Conservation (phyloP, 2,797 vertebrate genomes). For the Poeciliopsis paucimaculata region DNA sequence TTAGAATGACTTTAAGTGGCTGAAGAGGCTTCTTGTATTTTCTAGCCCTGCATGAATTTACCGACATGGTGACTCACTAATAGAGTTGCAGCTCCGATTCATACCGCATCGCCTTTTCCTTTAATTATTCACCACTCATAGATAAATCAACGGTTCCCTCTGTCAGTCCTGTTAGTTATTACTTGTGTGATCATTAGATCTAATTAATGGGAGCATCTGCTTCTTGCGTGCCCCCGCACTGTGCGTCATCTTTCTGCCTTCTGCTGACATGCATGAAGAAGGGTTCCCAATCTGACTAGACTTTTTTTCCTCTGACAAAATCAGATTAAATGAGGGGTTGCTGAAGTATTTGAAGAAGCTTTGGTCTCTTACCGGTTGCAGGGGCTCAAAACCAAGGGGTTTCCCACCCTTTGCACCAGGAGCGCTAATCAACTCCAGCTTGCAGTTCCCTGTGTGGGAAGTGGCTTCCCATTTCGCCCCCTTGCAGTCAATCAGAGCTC, state of each 20-base stretch:
- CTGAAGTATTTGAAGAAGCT: slow-evolving; percentile 5
- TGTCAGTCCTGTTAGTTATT: slow-evolving; percentile 54
- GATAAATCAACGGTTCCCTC: slow-evolving; percentile 54
- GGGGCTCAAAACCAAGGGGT: slow-evolving; percentile 40
- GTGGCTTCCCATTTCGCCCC: slow-evolving; percentile 25
- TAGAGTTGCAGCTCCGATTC: slow-evolving; percentile 35
- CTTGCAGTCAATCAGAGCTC: slow-evolving; percentile 56
- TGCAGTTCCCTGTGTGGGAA: slow-evolving; percentile 64
- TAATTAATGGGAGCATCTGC: slow-evolving; percentile 74
- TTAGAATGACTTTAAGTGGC: slow-evolving; percentile 6
- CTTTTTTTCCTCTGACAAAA: not conserved
- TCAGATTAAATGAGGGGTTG: slow-evolving; percentile 34
- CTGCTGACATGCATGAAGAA: not conserved
- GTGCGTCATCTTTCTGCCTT: slow-evolving; percentile 23
- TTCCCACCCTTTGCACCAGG: slow-evolving; percentile 56
- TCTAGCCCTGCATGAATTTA: slow-evolving; percentile 39
- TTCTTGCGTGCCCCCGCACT: slow-evolving; percentile 33
- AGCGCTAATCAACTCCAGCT: slow-evolving; percentile 73
- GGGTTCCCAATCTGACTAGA: slow-evolving; percentile 1
- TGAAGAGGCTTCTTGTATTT: slow-evolving; percentile 24
- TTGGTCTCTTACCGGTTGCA: slow-evolving; percentile 1
- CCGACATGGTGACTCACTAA: slow-evolving; percentile 32
- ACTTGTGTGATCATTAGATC: slow-evolving; percentile 61
- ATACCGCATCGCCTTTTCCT: slow-evolving; percentile 28
- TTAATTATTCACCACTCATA: slow-evolving; percentile 55